Base-by-base conservation (phyloP, 2,888 invertebrate species). In the Catocala sponsa region DNA sequence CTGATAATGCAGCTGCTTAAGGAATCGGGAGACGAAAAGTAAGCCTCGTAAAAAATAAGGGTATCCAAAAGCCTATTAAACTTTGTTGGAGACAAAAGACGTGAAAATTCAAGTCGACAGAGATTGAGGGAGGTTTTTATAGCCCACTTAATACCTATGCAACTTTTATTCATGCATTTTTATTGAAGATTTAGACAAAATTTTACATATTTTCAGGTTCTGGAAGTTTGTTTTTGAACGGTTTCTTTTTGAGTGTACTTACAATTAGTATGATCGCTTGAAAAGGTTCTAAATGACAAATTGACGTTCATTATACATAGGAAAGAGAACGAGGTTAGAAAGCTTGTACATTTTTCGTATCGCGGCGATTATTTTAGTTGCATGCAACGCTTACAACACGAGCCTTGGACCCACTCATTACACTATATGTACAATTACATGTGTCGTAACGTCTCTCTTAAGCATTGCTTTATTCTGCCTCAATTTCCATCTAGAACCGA, bases 301-400 rank as follows among this genome's bases (percentile, higher is more conserved):
- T 72, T 61, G 68, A 60, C 58, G 59, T 63, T 68, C 63, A 82
- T 85, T 85, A 82, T 47, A 46, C 35, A 38, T 69, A 77, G 74
- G 80, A 88, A 88, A 88, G 84, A 77, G 85, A 84, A 83, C 88
- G 88, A 88, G 87, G 90, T 89, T 90, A 90, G 86, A 90, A 88
- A 90, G 86, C 81, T 84, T 74, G 79, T 81, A 68, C 75, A 78
- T 84, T 86, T 86, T 87, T 84, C 77, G 77, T 80, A 81, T 80
- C 72, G 79, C 58, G 69, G 63, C 66, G 71, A 74, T 82, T 71
- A 76, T 75, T 70, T 72, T 73, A 74, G 76, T 71, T 76, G 83
- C 87, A 83, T 85, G 88, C 84, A 81, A 86, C 74, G 79, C 35
- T 87, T 87, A 83, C 85, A 79, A 86, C 86, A 88, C 83, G 69